Evolutionary conservation across 2,797 vertebrate species (phyloP), one percentile per base, ranked within the genome.

Genomic region (Macroramphosus scolopax): DNA sequence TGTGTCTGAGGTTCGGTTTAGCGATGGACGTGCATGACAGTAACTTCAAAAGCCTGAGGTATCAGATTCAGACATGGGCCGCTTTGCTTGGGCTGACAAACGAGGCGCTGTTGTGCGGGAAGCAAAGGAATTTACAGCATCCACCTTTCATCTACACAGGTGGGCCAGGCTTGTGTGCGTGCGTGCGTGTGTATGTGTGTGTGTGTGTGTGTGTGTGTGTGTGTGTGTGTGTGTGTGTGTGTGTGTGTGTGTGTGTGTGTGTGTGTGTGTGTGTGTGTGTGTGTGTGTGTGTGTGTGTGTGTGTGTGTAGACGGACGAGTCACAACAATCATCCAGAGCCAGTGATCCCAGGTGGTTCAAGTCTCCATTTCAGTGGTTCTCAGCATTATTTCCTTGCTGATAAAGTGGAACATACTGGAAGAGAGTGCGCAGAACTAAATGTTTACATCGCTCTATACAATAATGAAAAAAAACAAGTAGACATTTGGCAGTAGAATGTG

Each of bases 121-220:
- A 83, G 82, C 58, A n/a, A 43, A 87, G 89, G 90, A 91, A 89
- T 90, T 89, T 89, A 89, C 87, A 87, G 84, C 82, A 81, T 78
- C 77, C 56, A 81, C 78, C 88, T 90, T 91, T 91, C 75, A 91
- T 90, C 90, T 90, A 71, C 81, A 86, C 83, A 88, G 89, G 89
- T 90, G 90, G 90, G 80, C 89, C 63, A 45, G 36, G 53, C 44
- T 37, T 49, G 33, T 41, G 20, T 31, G 24, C 34, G 33, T 40
- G 48, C 33, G 40, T 44, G 40, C 51, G 37, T 50, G 31, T 37
- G 26, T 46, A 40, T 32, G 28, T 30, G 17, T 31, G 16, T 32
- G 13, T 20, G 15, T 18, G 24, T 29, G 36, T 57, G 22, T 43
- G n/a, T 34, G 9, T 52, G 42, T 28, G n/a, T 38, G 31, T 35